Conservation (phyloP, 2,888 invertebrate genomes). For the Poecilus cupreus region DNA sequence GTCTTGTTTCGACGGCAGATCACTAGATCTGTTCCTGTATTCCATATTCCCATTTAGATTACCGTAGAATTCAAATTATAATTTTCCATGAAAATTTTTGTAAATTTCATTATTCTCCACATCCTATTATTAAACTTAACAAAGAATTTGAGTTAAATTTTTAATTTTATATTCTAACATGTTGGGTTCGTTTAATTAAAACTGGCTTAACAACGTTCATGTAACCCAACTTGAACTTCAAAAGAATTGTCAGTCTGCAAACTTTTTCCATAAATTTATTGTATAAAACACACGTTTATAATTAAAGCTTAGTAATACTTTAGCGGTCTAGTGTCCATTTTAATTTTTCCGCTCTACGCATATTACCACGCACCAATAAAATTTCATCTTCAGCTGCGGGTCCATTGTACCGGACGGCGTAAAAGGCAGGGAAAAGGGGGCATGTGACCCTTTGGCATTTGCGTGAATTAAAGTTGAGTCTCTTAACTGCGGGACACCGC, state of each 20-base stretch:
- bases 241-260: too few species aligned
- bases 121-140: background rate
- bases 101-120: background rate
- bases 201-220: too few species aligned
- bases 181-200: too few species aligned
- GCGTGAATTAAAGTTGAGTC: background rate
- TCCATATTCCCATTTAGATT: too few species aligned
- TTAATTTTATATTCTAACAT: too few species aligned
- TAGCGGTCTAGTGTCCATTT: background rate
- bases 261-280: too few species aligned
- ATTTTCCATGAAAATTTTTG: too few species aligned
- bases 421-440: constrained; percentile 20
- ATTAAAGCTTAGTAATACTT: background rate
- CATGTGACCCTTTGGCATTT: constrained; percentile 50
- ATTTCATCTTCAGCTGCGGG: constrained; percentile 21
- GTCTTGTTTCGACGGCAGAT: too few species aligned
- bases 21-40: too few species aligned
- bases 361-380: constrained; percentile 4
- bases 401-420: background rate
- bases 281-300: too few species aligned
- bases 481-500: constrained; percentile 31
- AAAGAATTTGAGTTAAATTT: background rate
- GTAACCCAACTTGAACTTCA: too few species aligned
- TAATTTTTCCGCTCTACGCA: background rate
- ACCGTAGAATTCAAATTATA: too few species aligned